These are phyloP conservation scores for Trinectes maculatus DNA, from an alignment of 2,113 vertebrate genomes.

Conservation along the genomic window DNA sequence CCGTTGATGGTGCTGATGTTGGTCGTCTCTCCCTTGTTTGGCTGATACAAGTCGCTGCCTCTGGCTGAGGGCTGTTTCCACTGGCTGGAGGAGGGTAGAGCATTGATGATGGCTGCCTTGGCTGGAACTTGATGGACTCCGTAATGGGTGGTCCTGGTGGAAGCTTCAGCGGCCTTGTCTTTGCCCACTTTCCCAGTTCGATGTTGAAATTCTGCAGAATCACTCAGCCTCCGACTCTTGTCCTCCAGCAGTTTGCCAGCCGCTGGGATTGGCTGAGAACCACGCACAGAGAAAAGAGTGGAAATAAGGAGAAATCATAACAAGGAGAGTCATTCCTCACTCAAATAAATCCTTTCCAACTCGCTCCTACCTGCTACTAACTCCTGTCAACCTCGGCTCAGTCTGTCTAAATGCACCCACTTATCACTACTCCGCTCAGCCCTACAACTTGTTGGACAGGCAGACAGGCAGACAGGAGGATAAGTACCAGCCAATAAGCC, in stretches of 20 bases:
- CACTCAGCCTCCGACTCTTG: constrained; percentile 80
- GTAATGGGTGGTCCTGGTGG: constrained; percentile 75
- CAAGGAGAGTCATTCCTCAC: constrained; percentile 12
- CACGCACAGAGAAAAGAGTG: constrained; percentile 40
- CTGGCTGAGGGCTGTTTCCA: constrained; percentile 69
- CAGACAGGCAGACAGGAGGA: constrained; percentile 50
- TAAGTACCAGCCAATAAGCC: constrained; percentile 61
- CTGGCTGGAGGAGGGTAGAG: constrained; percentile 75
- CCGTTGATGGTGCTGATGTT: constrained; percentile 57
- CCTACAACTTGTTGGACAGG: constrained; percentile 74
- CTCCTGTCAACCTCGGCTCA: constrained; percentile 53
- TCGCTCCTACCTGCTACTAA: constrained; percentile 48
- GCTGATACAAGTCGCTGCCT: constrained; percentile 79
- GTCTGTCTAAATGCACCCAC: constrained; percentile 61
- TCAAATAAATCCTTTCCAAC: constrained; percentile 44
- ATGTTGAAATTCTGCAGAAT: constrained; percentile 83
- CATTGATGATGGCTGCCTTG: constrained; percentile 83
- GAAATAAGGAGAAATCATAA: constrained; percentile 26
- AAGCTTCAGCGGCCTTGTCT: constrained; percentile 64
- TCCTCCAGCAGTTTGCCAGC: constrained; percentile 86
- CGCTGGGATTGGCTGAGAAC: constrained; percentile 84
- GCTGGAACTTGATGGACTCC: constrained; percentile 78
- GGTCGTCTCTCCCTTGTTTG: constrained; percentile 18
- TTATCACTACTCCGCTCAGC: constrained; percentile 57
- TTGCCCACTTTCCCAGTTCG: constrained; percentile 72